These are phyloP conservation scores for Pristionchus exspectatus DNA, from an alignment of 2,888 invertebrate genomes.

Conservation along the genomic window DNA sequence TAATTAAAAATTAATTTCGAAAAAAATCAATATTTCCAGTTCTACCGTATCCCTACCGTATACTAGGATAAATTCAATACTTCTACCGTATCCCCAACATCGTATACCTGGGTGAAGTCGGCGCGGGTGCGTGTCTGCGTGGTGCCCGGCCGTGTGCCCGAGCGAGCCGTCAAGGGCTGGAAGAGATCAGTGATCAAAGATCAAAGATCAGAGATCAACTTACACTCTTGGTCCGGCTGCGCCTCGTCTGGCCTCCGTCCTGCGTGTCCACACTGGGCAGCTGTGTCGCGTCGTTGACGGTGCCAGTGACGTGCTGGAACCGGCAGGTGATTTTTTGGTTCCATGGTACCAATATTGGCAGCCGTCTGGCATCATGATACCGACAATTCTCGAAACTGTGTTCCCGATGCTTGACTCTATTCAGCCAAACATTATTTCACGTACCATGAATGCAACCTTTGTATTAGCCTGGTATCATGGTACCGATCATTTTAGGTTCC, in stretches of 20 bases:
- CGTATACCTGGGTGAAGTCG: slow-evolving; percentile 28
- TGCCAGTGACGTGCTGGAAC: background rate
- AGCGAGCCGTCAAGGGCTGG: slow-evolving; percentile 1
- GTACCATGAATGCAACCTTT: too few relatives aligned
- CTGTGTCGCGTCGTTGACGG: slow-evolving; percentile 3
- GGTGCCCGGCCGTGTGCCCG: slow-evolving; percentile 6
- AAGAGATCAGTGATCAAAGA: background rate
- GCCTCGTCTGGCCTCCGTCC: background rate
- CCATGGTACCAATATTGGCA: background rate
- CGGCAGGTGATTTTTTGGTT: background rate
- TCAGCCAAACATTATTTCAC: too few relatives aligned
- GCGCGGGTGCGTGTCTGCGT: slow-evolving; percentile 5
- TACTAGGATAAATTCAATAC: too few relatives aligned
- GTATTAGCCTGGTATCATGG: too few relatives aligned
- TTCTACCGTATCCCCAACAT: background rate
- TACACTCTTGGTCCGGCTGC: background rate
- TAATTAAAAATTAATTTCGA: background rate
- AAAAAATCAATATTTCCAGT: background rate
- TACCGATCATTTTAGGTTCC: too few relatives aligned
- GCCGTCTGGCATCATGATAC: too few relatives aligned
- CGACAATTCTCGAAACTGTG: too few relatives aligned
- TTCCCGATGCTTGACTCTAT: too few relatives aligned
- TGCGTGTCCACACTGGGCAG: slow-evolving; percentile 15
- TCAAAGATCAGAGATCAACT: background rate
- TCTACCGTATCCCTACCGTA: background rate